phyloP scores from a whole-genome alignment of 1,140 invertebrate genomes.

The Potamilus streckersoni region DNA sequence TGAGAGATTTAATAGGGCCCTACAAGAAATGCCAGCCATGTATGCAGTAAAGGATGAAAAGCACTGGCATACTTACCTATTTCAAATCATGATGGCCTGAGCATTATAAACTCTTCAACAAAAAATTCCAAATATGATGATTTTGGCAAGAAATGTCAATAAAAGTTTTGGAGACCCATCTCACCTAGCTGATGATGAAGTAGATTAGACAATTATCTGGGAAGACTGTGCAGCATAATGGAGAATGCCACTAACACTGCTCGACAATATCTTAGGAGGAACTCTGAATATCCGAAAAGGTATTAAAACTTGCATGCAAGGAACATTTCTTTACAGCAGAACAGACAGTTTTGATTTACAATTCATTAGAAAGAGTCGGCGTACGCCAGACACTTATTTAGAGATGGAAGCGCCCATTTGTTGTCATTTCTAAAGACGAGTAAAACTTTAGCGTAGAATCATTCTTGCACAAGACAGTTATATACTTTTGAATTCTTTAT shows the following conservation, averaged over 20 bases:
- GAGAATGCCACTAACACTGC: slow-evolving; percentile 2
- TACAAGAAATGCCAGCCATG: too few relatives aligned
- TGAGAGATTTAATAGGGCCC: too few relatives aligned
- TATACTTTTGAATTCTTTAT: too few relatives aligned
- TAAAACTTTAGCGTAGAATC: too few relatives aligned
- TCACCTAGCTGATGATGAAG: not conserved
- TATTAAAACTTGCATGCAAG: too few relatives aligned
- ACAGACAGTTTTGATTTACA: slow-evolving; percentile 29
- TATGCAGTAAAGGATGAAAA: not conserved
- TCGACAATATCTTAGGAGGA: slow-evolving; percentile 10
- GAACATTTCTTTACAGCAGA: slow-evolving; percentile 9
- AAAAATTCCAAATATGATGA: slow-evolving; percentile 32
- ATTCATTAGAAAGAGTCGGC: slow-evolving; percentile 19
- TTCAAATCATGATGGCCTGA: slow-evolving; percentile 28
- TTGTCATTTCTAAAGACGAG: too few relatives aligned
- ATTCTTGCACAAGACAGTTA: too few relatives aligned
- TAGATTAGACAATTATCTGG: slow-evolving; percentile 1
- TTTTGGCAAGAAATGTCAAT: slow-evolving; percentile 30
- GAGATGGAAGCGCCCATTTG: slow-evolving; percentile 26
- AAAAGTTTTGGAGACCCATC: slow-evolving; percentile 7
- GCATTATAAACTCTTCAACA: slow-evolving; percentile 20
- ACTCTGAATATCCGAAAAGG: slow-evolving; percentile 10
- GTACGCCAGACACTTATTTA: slow-evolving; percentile 31
- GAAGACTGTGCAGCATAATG: not conserved
- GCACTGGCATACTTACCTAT: slow-evolving; percentile 34